Conservation (phyloP, 2,888 invertebrate species). For the Drosophila gaucha region DNA sequence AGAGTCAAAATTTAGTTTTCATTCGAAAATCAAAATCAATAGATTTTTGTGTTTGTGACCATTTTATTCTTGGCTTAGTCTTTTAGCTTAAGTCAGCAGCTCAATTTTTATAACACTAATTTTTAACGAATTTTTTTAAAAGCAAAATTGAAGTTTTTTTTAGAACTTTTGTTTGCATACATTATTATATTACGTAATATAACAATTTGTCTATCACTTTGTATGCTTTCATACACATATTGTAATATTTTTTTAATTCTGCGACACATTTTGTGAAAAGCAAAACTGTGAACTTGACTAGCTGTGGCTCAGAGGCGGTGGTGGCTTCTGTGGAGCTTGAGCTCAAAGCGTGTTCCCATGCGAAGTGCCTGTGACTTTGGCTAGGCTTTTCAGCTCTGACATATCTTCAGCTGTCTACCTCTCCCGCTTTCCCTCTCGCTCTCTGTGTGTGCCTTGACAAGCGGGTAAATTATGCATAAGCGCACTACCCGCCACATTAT, state of each 20-base stretch:
- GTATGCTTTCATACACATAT: slow-evolving; percentile 3
- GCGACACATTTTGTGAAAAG: slow-evolving; percentile 1
- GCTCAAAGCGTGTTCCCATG: slow-evolving; percentile 24
- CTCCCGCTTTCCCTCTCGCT: not conserved
- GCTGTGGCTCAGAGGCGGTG: no score
- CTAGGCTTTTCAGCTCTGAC: slow-evolving; percentile 53
- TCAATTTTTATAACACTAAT: no score
- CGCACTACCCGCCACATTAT: slow-evolving; percentile 80
- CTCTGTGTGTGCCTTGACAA: slow-evolving; percentile 47
- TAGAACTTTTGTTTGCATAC: not conserved
- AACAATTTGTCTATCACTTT: not conserved
- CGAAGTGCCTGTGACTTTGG: slow-evolving; percentile 36
- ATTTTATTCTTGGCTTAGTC: no score
- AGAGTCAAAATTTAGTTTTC: no score
- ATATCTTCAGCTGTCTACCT: slow-evolving; percentile 17
- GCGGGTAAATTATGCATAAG: slow-evolving; percentile 78
- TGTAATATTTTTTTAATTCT: not conserved
- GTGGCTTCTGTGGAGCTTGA: no score
- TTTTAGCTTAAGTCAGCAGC: no score
- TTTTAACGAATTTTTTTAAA: no score
- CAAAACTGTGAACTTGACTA: slow-evolving; percentile 22
- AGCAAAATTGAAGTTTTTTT: no score
- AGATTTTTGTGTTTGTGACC: no score
- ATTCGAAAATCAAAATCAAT: no score
- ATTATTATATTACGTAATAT: not conserved